Conservation (phyloP, 2,888 invertebrate genomes). For the Anorthoa munda region DNA sequence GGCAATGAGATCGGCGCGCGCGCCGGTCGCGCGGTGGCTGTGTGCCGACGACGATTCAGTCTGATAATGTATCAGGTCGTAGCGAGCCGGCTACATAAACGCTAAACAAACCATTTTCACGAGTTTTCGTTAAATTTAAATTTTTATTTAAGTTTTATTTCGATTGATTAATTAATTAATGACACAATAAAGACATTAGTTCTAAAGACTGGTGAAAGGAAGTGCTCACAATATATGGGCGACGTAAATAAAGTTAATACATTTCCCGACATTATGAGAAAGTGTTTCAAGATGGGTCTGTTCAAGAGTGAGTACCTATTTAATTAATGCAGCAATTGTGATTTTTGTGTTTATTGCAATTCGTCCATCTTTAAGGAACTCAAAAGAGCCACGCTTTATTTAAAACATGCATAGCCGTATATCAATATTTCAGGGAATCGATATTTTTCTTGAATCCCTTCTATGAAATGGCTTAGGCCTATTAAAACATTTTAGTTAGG, state of each 20-base stretch:
- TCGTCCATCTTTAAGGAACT: neutral
- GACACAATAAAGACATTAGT: conserved; percentile 23
- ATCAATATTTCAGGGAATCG: neutral
- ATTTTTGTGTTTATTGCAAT: conserved; percentile 3
- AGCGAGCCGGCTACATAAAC: conserved; percentile 81
- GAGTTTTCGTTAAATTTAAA: conserved; percentile 64
- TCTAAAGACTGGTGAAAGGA: conserved; percentile 36
- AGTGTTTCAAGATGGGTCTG: conserved; percentile 89
- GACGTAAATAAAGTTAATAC: conserved; percentile 79
- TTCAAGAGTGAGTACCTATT: conserved; percentile 85
- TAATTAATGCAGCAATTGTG: conserved; percentile 13
- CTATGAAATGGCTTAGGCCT: neutral
- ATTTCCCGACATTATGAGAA: conserved; percentile 85
- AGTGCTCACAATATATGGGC: conserved; percentile 78
- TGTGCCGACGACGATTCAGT: conserved; percentile 75
- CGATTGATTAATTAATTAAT: conserved; percentile 24
- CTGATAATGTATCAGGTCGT: conserved; percentile 80
- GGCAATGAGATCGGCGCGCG: conserved; percentile 82
- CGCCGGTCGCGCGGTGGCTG: conserved; percentile 66
- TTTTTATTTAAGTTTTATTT: conserved; percentile 38
- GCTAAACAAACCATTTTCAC: conserved; percentile 67
- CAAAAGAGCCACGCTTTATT: neutral
- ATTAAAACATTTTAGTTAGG: neutral
- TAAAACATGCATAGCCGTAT: neutral
- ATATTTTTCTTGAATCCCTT: neutral